phyloP scores from a whole-genome alignment of 1,140 invertebrate genomes.

The Idris sp. region DNA sequence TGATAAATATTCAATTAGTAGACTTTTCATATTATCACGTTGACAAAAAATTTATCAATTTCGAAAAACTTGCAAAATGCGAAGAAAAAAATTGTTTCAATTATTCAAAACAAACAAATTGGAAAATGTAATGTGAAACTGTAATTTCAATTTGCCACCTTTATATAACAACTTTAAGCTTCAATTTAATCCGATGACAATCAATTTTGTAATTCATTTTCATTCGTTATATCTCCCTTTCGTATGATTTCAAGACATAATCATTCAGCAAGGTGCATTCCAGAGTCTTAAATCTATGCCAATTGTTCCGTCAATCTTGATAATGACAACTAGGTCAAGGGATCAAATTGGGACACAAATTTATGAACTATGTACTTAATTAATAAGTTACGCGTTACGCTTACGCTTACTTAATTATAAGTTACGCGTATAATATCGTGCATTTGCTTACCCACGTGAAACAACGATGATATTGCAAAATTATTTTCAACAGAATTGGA shows the following conservation, averaged over 20 bases:
- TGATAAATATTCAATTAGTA: no score
- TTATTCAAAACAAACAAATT: constrained; percentile 29
- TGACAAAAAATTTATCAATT: no score
- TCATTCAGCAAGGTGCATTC: constrained; percentile 61
- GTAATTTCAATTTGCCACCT: constrained; percentile 35
- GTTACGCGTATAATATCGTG: constrained; percentile 29
- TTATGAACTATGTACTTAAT: constrained; percentile 24
- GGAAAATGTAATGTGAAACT: constrained; percentile 15
- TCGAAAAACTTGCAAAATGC: no score
- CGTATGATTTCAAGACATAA: constrained; percentile 56
- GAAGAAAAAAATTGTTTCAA: no score
- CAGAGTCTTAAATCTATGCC: constrained; percentile 53
- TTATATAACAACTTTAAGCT: constrained; percentile 19
- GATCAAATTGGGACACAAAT: constrained; percentile 54
- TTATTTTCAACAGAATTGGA: no score
- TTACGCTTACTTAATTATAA: constrained; percentile 41
- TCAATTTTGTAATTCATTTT: constrained; percentile 52
- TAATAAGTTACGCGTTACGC: constrained; percentile 37
- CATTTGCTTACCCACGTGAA: no score
- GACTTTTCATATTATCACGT: no score
- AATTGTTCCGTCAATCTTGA: constrained; percentile 73
- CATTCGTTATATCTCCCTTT: constrained; percentile 52
- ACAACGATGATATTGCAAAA: no score
- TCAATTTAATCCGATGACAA: constrained; percentile 44
- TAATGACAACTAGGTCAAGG: constrained; percentile 62